Evolutionary conservation across 92 coral and sea anemone genomes (phyloP), one percentile per base, ranked within the genome.

Genomic region (Siderastrea radians): DNA sequence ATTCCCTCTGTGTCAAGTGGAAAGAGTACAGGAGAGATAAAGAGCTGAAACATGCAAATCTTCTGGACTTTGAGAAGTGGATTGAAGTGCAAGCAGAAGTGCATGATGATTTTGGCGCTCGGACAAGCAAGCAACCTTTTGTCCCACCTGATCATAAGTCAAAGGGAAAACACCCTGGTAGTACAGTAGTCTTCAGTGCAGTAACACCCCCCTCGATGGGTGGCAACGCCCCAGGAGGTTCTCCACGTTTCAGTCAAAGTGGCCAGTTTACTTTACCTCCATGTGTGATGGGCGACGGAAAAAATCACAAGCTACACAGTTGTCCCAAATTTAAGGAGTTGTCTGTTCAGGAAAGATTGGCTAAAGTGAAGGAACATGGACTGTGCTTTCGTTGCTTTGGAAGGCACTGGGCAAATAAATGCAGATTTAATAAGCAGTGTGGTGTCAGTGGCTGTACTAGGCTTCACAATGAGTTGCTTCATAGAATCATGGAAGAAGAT

Each of bases 11-110:
- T 63, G 68, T 63, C 65, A 78, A 55, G 65, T 78, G 82, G 82
- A 59, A 78, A 49, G 82, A 78, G 47, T 58, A 78, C 60, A 78
- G 3, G 50, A 78, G 82, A 26, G 82, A 78, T 38, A 78, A 78
- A 59, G 48, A 7, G 51, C 47, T 78, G 19, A 48, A 6, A 26
- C 54, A n/a, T 11, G 82, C 82, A 13, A 16, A 78, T 8, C 82
- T 65, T 78, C n/a, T 66, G 47, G 84, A 80, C 84, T 64, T 80
- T 80, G 72, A 64, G 57, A 80, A 65, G 74, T 80, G 76, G 77
- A 81, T 81, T 81, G 85, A 68, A 68, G 76, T 67, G 44, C 85
- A 81, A 50, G 85, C 85, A 47, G 77, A 67, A 11, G 72, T 81
- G 9, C 45, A 81, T 69, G 85, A 81, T 3, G 85, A 81, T 62